These are phyloP conservation scores for Pterocles orientalis DNA, from an alignment of 2,113 vertebrate genomes.

Conservation along the genomic window DNA sequence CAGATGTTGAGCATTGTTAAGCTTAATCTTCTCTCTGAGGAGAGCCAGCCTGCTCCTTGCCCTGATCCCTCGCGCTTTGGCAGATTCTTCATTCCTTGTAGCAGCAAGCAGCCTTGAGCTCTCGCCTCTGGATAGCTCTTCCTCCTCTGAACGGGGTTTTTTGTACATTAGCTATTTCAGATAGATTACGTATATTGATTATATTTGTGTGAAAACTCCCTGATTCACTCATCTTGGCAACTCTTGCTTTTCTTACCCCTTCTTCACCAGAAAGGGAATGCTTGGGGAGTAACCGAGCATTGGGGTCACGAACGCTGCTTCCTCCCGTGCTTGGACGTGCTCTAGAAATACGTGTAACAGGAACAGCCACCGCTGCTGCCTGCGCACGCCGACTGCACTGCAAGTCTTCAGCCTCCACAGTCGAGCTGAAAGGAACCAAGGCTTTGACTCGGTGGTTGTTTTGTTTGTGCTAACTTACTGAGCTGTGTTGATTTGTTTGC, in stretches of 20 bases:
- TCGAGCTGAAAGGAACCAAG: background rate
- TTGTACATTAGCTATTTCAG: background rate
- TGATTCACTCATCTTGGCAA: background rate
- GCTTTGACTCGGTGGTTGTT: background rate
- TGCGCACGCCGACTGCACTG: background rate
- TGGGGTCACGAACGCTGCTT: background rate
- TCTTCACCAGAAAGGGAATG: background rate
- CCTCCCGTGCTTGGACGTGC: rapidly evolving
- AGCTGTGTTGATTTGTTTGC: slow-evolving; percentile 1
- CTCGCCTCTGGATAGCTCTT: background rate
- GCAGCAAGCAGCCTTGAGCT: background rate
- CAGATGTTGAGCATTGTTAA: background rate
- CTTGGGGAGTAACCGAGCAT: background rate
- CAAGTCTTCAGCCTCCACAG: background rate
- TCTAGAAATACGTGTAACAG: rapidly evolving
- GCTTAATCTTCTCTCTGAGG: background rate
- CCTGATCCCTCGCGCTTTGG: background rate
- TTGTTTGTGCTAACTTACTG: background rate
- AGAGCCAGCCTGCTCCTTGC: background rate
- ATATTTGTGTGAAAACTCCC: background rate
- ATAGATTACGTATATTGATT: background rate
- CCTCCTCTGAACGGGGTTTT: background rate
- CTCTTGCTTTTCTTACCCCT: background rate
- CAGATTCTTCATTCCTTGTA: background rate
- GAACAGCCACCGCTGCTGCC: background rate